A percentile compares a stretch with the other conserved stretches of the same genome.
These are phyloP conservation scores for Gymnoscopelus braueri DNA, from an alignment of 2,797 vertebrate genomes.

Conservation along the genomic window DNA sequence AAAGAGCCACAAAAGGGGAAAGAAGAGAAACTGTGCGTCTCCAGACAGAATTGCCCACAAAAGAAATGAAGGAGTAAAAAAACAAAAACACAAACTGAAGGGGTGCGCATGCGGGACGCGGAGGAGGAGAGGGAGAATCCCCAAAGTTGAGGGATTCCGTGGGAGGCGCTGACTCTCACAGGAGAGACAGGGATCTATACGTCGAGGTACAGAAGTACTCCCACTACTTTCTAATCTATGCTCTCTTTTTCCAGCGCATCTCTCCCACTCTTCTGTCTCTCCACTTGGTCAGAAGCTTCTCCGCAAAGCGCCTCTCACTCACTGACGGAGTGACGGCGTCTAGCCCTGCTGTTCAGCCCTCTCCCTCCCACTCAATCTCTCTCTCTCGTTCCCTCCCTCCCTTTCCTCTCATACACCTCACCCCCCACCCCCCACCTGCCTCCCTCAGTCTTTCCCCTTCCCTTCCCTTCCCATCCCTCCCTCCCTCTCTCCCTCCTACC, in stretches of 20 bases:
- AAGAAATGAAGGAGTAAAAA: not conserved
- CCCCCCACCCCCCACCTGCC: not conserved
- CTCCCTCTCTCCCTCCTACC: conserved; percentile 36
- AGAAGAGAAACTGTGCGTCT: no score
- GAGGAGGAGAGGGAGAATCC: conserved; percentile 22
- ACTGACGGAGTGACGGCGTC: conserved; percentile 45
- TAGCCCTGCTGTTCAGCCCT: conserved; percentile 35
- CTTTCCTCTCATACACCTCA: conserved; percentile 10
- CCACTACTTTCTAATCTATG: not conserved
- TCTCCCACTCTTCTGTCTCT: conserved; percentile 52
- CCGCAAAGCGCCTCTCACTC: conserved; percentile 39
- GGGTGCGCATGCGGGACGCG: not conserved
- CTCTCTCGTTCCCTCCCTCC: conserved; percentile 1
- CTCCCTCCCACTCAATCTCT: not conserved
- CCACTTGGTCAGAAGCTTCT: conserved; percentile 8
- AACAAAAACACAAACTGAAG: not conserved
- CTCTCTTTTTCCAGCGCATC: conserved; percentile 17
- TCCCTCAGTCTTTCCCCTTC: conserved; percentile 10
- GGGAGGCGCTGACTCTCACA: conserved; percentile 13
- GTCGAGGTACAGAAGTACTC: conserved; percentile 27
- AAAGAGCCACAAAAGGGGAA: no score
- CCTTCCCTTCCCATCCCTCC: not conserved
- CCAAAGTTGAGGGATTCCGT: conserved; percentile 42
- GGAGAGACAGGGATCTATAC: not conserved
- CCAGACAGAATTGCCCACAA: conserved; percentile 20